Evolutionary conservation across 2,113 vertebrate genomes (phyloP).

Genomic region (Orycteropus afer): DNA sequence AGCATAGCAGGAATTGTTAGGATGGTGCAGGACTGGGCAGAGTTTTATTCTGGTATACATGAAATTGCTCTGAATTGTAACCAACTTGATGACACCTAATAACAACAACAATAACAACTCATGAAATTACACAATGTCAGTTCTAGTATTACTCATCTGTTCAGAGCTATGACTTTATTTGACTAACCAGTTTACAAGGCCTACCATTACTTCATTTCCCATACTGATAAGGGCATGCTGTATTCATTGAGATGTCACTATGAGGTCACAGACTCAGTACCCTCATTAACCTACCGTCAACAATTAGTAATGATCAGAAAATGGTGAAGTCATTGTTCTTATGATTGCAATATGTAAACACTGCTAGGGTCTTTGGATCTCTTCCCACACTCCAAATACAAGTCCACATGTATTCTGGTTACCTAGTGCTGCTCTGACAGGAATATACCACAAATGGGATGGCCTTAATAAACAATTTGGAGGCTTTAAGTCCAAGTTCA

Average conservation of each 20-base stretch:
- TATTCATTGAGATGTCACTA: neutral
- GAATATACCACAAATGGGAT: too few relatives aligned
- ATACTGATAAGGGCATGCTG: accelerated
- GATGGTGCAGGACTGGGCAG: too few relatives aligned
- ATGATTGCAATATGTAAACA: neutral
- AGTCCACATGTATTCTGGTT: neutral
- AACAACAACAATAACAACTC: too few relatives aligned
- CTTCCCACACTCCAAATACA: neutral
- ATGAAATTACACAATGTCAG: neutral
- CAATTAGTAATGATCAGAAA: neutral
- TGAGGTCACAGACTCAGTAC: neutral
- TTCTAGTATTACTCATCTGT: neutral
- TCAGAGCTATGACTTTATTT: neutral
- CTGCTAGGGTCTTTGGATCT: neutral
- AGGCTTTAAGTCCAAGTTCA: too few relatives aligned
- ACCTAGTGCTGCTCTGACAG: too few relatives aligned
- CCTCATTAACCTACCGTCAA: neutral
- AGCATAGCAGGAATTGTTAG: too few relatives aligned
- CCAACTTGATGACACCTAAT: too few relatives aligned
- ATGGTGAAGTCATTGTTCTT: neutral
- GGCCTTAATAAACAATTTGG: too few relatives aligned
- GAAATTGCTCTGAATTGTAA: too few relatives aligned
- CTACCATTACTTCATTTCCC: neutral
- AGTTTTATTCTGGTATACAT: too few relatives aligned
- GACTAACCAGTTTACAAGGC: neutral